Conservation (phyloP, 2,113 vertebrate genomes). For the Turdus rufiventris region DNA sequence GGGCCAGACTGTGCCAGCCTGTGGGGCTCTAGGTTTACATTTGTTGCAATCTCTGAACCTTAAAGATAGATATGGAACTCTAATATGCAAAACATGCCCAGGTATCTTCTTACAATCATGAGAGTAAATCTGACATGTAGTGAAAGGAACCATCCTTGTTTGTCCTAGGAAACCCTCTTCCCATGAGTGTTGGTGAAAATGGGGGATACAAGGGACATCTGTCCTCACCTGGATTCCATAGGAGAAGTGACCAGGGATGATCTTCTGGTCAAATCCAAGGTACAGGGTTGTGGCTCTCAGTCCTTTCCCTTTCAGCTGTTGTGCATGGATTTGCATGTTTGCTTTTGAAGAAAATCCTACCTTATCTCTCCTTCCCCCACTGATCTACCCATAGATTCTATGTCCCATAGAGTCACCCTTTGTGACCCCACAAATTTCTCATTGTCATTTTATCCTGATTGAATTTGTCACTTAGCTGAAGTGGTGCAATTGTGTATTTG, state of each 20-base stretch:
- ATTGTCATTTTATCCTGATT: neutral
- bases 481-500: neutral
- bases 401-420: neutral
- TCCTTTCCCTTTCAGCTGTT: neutral
- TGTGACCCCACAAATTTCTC: neutral
- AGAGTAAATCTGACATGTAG: neutral
- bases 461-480: neutral
- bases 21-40: neutral
- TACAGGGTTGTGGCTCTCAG: constrained; percentile 30
- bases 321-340: neutral
- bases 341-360: neutral
- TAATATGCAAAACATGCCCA: neutral
- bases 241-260: constrained; percentile 96
- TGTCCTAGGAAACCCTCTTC: neutral
- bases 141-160: neutral
- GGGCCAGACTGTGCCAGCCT: neutral
- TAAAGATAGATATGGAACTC: neutral
- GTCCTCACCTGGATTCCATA: constrained; percentile 91
- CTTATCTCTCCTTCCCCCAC: neutral
- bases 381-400: neutral
- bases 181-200: constrained; percentile 69
- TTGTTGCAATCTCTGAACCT: neutral
- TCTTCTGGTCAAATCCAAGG: constrained; percentile 93
- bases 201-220: constrained; percentile 82
- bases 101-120: neutral